Base-by-base conservation (phyloP, 1,140 invertebrate species). In the Phymorhynchus buccinoides region DNA sequence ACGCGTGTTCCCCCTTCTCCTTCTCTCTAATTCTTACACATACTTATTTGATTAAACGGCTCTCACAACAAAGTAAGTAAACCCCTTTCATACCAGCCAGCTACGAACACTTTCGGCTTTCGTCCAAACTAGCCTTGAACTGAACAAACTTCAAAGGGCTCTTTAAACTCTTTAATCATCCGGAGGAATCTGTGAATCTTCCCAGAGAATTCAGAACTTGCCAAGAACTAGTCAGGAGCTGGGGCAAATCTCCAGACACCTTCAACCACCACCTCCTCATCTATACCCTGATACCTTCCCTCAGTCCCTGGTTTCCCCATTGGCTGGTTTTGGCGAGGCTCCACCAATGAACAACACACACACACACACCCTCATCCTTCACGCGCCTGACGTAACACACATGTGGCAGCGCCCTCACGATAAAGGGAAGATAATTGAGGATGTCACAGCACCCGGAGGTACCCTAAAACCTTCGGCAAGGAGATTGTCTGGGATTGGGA, bases 401-500 rank as follows among this genome's bases (percentile, higher is more conserved):
- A 1, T 62, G 56, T 62, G 56, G 56, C 56, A 62, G 56, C 4
- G 14, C n/a, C n/a, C 56, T 14, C 22, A 62, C 22, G 56, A 62
- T 62, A 62, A 62, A 62, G n/a, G 56, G 56, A 22, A 62, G 56
- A 62, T 62, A 62, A 62, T 62, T 62, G 56, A 62, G 56, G 22
- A 27, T 62, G 56, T 62, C 56, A 62, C 56, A 62, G 56, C 56
- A 62, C 56, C 56, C 56, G n/a, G 56, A 62, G 56, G 56, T 62
- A 62, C n/a, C n/a, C 56, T 62, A 62, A 62, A n/a, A n/a, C n/a
- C n/a, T n/a, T 27, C 56, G 4, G 56, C 18, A 62, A 62, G 56
- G 22, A 62, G 56, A 62, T 62, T 62, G 56, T 62, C 14, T 22
- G 12, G 14, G 56, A 62, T 27, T 27, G 56, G 56, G n/a, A 62